A percentile compares a stretch with the other conserved stretches of the same genome.
Evolutionary conservation across 2,113 vertebrate species (phyloP).

Genomic region (Condylura cristata): DNA sequence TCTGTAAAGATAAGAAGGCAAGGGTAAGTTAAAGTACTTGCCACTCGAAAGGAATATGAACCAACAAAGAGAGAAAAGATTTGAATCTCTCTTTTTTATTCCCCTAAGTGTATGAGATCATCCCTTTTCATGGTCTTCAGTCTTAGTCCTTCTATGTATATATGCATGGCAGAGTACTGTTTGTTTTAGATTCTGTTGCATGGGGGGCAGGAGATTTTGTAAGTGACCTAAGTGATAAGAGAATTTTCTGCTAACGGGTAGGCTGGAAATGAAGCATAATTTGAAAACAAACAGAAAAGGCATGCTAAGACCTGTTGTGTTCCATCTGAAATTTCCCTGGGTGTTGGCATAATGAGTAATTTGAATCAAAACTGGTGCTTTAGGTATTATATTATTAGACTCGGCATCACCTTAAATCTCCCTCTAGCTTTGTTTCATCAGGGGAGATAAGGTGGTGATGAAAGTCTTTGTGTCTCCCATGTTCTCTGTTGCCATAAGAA

Average conservation of each 20-base stretch:
- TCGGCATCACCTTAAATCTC: neutral
- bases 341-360: too few species aligned
- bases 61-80: neutral
- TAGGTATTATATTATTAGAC: neutral
- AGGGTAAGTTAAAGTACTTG: neutral
- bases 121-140: neutral
- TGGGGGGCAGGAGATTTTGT: neutral
- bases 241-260: neutral
- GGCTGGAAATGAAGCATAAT: neutral
- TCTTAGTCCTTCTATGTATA: neutral
- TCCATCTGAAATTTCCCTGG: too few species aligned
- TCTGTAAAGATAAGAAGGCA: neutral
- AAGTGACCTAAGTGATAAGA: neutral
- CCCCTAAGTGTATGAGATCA: neutral
- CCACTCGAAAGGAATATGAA: neutral
- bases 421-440: neutral
- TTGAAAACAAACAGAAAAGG: neutral
- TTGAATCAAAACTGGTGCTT: neutral
- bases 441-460: neutral
- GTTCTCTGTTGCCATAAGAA: neutral
- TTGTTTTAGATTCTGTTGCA: neutral
- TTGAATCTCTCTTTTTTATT: neutral
- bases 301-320: neutral
- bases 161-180: neutral
- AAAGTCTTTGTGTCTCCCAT: neutral